A percentile compares a stretch with the other conserved stretches of the same genome.
Conservation (phyloP, 2,888 invertebrate genomes). For the Vanessa cardui region DNA sequence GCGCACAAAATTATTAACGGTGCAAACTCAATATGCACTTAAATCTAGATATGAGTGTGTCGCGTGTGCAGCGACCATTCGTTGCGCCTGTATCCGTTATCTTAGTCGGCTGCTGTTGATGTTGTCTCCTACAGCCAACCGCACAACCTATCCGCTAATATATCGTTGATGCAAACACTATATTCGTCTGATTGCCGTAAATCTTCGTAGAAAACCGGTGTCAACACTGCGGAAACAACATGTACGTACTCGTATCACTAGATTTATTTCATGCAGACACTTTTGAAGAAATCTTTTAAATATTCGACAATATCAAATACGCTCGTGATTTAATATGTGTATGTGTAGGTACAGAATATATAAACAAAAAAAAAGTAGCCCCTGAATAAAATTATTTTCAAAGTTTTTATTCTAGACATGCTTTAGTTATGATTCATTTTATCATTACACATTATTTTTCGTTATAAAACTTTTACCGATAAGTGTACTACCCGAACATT, state of each 20-base stretch:
- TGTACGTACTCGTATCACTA: neutral
- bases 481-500: constrained; percentile 48
- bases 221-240: constrained; percentile 15
- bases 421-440: too few relatives aligned
- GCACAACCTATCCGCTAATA: constrained; percentile 29
- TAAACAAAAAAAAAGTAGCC: too few relatives aligned
- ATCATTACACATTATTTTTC: neutral
- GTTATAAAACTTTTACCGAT: constrained; percentile 31
- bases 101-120: constrained; percentile 45
- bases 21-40: constrained; percentile 43
- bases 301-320: neutral
- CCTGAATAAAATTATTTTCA: too few relatives aligned
- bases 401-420: too few relatives aligned
- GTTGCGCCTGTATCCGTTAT: constrained; percentile 51
- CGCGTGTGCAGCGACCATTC: constrained; percentile 62
- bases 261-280: neutral
- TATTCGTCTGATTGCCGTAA: constrained; percentile 25
- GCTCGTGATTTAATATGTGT: too few relatives aligned
- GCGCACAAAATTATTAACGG: constrained; percentile 42
- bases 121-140: constrained; percentile 43
- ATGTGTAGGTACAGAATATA: too few relatives aligned
- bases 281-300: too few relatives aligned
- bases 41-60: constrained; percentile 50
- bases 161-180: constrained; percentile 27
- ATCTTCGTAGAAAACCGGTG: constrained; percentile 4